Percentiles rank a stretch among this genome's conserved stretches.
Evolutionary conservation across 2,888 invertebrate species (phyloP).

Genomic region (Diloba caeruleocephala): DNA sequence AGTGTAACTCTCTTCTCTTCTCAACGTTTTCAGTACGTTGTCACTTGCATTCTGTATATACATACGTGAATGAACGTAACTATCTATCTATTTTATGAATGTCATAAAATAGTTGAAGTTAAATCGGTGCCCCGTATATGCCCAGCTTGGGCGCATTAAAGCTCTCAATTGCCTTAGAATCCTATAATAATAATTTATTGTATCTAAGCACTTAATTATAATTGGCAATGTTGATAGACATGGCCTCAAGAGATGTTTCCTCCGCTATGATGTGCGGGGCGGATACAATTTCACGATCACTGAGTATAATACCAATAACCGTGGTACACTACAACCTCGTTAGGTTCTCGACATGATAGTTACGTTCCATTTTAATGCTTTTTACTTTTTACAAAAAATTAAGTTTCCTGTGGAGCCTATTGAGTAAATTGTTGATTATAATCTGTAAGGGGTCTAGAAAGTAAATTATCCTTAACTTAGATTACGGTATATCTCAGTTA

Average conservation of each 20-base stretch:
- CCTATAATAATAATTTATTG: slow-evolving; percentile 32
- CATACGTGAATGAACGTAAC: no score
- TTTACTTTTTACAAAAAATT: slow-evolving; percentile 70
- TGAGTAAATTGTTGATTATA: slow-evolving; percentile 74
- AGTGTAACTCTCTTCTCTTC: no score
- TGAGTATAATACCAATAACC: slow-evolving; percentile 66
- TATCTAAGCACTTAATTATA: no score
- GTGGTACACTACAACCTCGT: slow-evolving; percentile 71
- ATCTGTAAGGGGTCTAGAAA: slow-evolving; percentile 65
- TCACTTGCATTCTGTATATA: no score
- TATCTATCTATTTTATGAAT: no score
- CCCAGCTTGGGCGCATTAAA: no score
- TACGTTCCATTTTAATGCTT: slow-evolving; percentile 77
- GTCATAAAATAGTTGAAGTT: no score
- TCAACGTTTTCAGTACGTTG: no score
- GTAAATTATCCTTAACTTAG: slow-evolving; percentile 64
- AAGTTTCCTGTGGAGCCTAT: slow-evolving; percentile 64
- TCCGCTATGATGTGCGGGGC: slow-evolving; percentile 40
- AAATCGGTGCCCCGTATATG: no score
- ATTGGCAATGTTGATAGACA: slow-evolving; percentile 44
- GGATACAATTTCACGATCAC: slow-evolving; percentile 60
- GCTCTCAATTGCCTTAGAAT: slow-evolving; percentile 2
- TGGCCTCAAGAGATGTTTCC: slow-evolving; percentile 34
- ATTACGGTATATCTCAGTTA: slow-evolving; percentile 49
- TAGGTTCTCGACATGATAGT: slow-evolving; percentile 78